A percentile compares a stretch with the other conserved stretches of the same genome.
phyloP scores from a whole-genome alignment of 1,140 invertebrate genomes.

The Lutraria rhynchaena region DNA sequence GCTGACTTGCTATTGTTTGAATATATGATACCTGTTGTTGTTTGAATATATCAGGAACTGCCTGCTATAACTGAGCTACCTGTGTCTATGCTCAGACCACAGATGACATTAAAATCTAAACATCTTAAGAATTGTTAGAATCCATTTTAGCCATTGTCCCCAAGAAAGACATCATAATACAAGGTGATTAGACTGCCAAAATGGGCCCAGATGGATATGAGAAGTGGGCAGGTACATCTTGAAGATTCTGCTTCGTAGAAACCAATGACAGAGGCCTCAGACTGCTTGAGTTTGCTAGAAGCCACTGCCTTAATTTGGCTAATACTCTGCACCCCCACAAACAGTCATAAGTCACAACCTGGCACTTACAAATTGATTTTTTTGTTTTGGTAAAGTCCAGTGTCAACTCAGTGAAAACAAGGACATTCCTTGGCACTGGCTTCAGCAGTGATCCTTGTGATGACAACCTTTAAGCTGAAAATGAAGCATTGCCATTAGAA shows the following conservation, averaged over 20 bases:
- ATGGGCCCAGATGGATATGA: constrained; percentile 58
- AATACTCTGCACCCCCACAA: constrained; percentile 32
- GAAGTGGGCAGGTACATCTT: constrained; percentile 44
- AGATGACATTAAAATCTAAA: no score
- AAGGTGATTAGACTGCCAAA: constrained; percentile 60
- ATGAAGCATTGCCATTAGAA: constrained; percentile 39
- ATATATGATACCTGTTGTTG: no score
- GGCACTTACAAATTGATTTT: constrained; percentile 58
- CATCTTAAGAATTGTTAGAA: no score
- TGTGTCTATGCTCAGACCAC: no score
- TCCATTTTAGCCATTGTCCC: no score
- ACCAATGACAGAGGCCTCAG: constrained; percentile 59
- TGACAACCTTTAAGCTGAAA: constrained; percentile 53
- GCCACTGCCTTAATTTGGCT: constrained; percentile 15
- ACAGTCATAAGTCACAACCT: constrained; percentile 8
- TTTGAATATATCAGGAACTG: no score
- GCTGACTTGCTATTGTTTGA: no score
- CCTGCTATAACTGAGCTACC: no score
- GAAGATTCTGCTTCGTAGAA: constrained; percentile 20
- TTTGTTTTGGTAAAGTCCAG: constrained; percentile 46
- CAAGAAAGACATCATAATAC: no score
- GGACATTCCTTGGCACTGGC: constrained; percentile 59
- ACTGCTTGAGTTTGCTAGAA: constrained; percentile 54
- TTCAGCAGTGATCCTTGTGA: constrained; percentile 62
- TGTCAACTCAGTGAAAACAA: constrained; percentile 63